Evolutionary conservation across 2,797 vertebrate species (phyloP).

Genomic region (Heliangelus exortis): DNA sequence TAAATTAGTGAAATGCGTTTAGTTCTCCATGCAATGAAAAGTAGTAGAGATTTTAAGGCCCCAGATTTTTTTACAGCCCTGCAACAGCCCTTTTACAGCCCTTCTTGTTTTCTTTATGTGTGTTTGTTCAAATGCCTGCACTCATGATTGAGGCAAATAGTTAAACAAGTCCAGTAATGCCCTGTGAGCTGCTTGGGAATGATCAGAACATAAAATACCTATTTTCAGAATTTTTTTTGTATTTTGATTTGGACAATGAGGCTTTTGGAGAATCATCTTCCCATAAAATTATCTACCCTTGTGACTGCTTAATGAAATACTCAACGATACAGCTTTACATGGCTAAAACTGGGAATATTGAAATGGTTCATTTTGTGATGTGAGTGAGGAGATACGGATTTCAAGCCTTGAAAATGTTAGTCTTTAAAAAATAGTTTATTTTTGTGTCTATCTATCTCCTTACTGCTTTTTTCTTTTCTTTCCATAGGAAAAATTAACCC

Average conservation of each 20-base stretch:
- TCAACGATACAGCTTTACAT: not conserved
- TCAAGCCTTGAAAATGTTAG: not conserved
- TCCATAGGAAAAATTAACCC: constrained; percentile 92
- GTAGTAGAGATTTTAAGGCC: not conserved
- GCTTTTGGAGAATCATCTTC: not conserved
- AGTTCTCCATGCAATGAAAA: not conserved
- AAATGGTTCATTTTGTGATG: not conserved
- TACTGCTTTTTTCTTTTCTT: constrained; percentile 59
- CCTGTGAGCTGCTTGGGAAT: not conserved
- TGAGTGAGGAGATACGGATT: not conserved
- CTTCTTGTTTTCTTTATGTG: not conserved
- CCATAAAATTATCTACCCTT: not conserved
- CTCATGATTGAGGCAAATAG: not conserved
- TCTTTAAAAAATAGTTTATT: not conserved
- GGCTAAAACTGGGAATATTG: not conserved
- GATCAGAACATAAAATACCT: not conserved
- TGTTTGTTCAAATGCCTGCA: not conserved
- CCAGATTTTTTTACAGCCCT: not conserved
- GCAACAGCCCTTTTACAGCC: too few species aligned
- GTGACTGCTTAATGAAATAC: not conserved
- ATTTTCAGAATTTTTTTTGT: not conserved
- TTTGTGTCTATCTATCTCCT: not conserved
- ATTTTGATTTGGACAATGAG: not conserved
- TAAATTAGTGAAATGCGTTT: not conserved
- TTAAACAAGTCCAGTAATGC: not conserved